Percentiles rank a stretch among this genome's conserved stretches.
These are phyloP conservation scores for Channa maculata DNA, from an alignment of 2,113 vertebrate genomes.

Conservation along the genomic window DNA sequence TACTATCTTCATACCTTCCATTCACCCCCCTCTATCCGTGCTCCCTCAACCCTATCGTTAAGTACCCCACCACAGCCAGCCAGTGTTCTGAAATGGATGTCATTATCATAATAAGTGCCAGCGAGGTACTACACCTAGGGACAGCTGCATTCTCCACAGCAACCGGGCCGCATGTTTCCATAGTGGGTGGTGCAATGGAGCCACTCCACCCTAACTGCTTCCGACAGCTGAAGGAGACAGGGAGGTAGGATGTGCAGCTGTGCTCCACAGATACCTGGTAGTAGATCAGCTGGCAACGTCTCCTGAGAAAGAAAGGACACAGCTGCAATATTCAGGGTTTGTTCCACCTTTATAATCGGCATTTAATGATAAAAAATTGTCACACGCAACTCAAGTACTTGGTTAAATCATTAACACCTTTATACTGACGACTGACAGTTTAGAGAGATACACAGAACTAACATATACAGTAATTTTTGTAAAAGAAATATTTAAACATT, in stretches of 20 bases:
- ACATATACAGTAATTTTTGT: no score
- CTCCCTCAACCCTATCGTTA: conserved; percentile 10
- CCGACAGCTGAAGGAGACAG: conserved; percentile 67
- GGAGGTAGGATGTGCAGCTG: conserved; percentile 57
- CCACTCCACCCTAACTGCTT: conserved; percentile 61
- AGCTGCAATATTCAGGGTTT: conserved; percentile 47
- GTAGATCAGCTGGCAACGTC: conserved; percentile 51
- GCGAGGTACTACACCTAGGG: conserved; percentile 52
- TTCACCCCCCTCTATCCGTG: conserved; percentile 6
- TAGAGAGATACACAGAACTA: no score
- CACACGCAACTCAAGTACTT: not conserved
- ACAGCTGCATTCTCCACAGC: conserved; percentile 39
- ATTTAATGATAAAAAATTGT: conserved; percentile 20
- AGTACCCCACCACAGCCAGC: conserved; percentile 38
- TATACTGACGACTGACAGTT: no score
- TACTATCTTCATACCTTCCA: conserved; percentile 32
- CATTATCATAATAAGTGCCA: conserved; percentile 67
- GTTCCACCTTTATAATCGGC: conserved; percentile 30
- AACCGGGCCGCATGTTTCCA: conserved; percentile 44
- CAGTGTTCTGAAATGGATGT: conserved; percentile 53
- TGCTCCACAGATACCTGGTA: conserved; percentile 53
- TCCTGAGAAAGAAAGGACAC: conserved; percentile 54
- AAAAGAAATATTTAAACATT: no score
- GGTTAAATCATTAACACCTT: not conserved
- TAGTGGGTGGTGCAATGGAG: conserved; percentile 32